Evolutionary conservation across 1,140 invertebrate genomes (phyloP), one percentile per base, ranked within the genome.

Genomic region (Conopomorpha cramerella): DNA sequence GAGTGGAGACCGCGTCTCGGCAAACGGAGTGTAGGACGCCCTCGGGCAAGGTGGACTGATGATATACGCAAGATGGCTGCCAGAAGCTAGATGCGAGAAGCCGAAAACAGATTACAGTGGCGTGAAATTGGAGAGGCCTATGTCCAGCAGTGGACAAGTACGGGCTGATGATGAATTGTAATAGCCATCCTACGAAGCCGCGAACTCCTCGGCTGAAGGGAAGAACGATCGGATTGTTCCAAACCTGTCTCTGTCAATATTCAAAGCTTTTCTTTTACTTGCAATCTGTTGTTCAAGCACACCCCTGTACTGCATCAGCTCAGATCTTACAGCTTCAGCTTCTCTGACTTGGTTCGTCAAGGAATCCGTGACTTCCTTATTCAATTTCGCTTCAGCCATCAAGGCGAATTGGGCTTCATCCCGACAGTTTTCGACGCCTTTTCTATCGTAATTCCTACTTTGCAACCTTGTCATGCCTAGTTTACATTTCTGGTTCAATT

Each of bases 391-490:
- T 45, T 76, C 71, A 4, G 37, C 50, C 37, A 74, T 71, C 19
- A 72, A 46, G 67, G 82, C 82, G 46, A 82, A 82, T 52, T 90
- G 87, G 8, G 86, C 73, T 15, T 67, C 57, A 57, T 91, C 89
- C 26, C 86, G 71, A 53, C 87, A 89, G 50, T 84, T 89, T 55
- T 91, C 89, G 2, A 88, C 83, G 13, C 80, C 74, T 1, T 85
- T 83, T 10, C 85, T 59, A 3, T 79, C 72, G n/a, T 77, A 67
- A 25, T 82, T 78, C 31, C 88, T 79, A 40, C 84, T 84, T 41
- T 86, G 79, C 37, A 92, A 71, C 38, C 89, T 78, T 0, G 88
- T 90, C 67, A 90, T 88, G 2, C 84, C 86, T 15, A 87, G 81
- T 60, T 90, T 91, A 64, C 86, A 81, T 8, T 82, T 80, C 8